A percentile compares a stretch with the other conserved stretches of the same genome.
Conservation (phyloP, 1,140 invertebrate genomes). For the Anoplophora glabripennis region DNA sequence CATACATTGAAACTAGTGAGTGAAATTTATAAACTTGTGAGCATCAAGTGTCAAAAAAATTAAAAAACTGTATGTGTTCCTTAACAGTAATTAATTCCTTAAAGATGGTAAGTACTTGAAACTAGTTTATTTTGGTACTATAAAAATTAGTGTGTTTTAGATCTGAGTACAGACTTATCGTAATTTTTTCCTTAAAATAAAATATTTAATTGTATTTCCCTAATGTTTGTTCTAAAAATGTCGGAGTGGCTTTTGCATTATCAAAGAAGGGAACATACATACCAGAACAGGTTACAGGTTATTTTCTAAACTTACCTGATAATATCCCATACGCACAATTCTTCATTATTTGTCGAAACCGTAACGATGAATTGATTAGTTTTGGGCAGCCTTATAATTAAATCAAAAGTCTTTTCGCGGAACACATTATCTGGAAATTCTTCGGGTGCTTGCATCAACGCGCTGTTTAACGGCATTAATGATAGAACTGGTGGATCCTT, state of each 20-base stretch:
- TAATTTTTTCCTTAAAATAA: too few species aligned
- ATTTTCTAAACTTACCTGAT: constrained; percentile 52
- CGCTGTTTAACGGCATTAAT: constrained; percentile 52
- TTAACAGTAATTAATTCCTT: too few species aligned
- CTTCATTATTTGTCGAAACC: constrained; percentile 67
- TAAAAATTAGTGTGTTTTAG: not conserved
- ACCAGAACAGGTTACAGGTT: not conserved
- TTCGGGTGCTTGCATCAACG: constrained; percentile 25
- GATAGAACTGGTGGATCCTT: constrained; percentile 55
- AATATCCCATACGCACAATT: constrained; percentile 78
- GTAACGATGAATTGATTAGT: constrained; percentile 67
- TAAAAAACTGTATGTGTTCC: too few species aligned
- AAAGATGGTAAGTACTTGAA: too few species aligned
- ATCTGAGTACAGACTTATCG: not conserved
- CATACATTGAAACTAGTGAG: too few species aligned
- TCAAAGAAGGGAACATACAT: too few species aligned
- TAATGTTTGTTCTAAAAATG: too few species aligned
- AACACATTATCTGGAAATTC: constrained; percentile 1
- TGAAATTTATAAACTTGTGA: too few species aligned
- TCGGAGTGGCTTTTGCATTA: too few species aligned
- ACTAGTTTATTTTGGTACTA: not conserved
- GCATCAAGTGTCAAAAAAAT: too few species aligned
- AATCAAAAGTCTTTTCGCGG: constrained; percentile 48
- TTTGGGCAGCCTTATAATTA: constrained; percentile 57
- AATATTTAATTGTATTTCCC: too few species aligned